Evolutionary conservation across 2,797 vertebrate species (phyloP), one percentile per base, ranked within the genome.

Genomic region (Danio albolineatus): DNA sequence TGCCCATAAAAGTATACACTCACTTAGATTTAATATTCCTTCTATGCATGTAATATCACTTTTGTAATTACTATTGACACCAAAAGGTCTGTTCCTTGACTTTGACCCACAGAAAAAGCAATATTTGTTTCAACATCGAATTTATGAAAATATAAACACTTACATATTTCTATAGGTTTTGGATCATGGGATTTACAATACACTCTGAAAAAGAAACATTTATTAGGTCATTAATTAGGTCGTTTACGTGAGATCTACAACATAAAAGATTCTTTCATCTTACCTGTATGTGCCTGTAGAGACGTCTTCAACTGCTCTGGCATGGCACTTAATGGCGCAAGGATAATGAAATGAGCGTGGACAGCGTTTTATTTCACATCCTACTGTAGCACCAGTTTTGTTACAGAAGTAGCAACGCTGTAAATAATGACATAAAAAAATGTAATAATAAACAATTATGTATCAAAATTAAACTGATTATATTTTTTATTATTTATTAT

Each of bases 261-360:
- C 19, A 17, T 53, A 5, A 60, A 46, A 72, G 64, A 8, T 12
- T n/a, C 0, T 3, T 8, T 38, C 39, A 6, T 16, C 88, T 73
- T 16, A 94, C 94, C 0, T 78, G 56, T 73, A 94, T 0, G 0
- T 61, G 4, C 85, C 93, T 0, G 10, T 0, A 0, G 0, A 0
- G 2, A 0, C 0, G 4, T 93, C 59, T 54, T 91, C 89, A 6
- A 82, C 0, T 0, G 0, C 0, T 12, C 2, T 0, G 0, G 90
- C 92, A 2, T 41, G 6, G 0, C 43, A 82, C 5, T 80, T 0
- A 0, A 88, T 1, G 1, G 93, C 91, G 83, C 94, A 95, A 0
- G 90, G 92, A 80, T 90, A 95, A 86, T 95, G 94, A 87, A 87
- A 95, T 14, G 89, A 91, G 76, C 64, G 92, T 54, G 75, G 85